These are phyloP conservation scores for Pectinophora gossypiella DNA, from an alignment of 1,140 invertebrate species.

Conservation along the genomic window DNA sequence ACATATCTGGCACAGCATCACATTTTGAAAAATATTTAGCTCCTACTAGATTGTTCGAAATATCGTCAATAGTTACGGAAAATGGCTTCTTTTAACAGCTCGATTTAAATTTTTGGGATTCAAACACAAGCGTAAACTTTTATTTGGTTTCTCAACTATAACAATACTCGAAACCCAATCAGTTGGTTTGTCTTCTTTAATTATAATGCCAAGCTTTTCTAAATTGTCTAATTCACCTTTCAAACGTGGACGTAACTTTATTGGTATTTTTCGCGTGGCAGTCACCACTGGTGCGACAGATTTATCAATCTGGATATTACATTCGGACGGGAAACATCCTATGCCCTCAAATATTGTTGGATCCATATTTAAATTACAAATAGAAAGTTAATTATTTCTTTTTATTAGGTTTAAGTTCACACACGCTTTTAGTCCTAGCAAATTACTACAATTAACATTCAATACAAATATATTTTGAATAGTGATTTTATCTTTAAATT, in stretches of 20 bases:
- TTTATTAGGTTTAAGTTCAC: neutral
- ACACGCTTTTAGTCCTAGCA: conserved; percentile 3
- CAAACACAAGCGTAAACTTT: conserved; percentile 10
- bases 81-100: conserved; percentile 10
- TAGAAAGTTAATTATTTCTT: neutral
- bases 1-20: too few species aligned
- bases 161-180: conserved; percentile 12
- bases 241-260: neutral
- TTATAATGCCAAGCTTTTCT: conserved; percentile 17
- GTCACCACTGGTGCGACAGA: conserved; percentile 5
- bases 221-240: conserved; percentile 1
- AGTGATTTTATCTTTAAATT: neutral
- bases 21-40: conserved; percentile 9
- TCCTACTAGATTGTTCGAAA: neutral
- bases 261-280: conserved; percentile 6
- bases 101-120: conserved; percentile 9
- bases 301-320: conserved; percentile 1
- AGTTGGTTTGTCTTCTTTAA: neutral
- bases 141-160: conserved; percentile 12
- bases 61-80: conserved; percentile 9
- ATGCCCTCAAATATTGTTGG: conserved; percentile 6
- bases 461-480: conserved; percentile 7
- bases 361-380: neutral
- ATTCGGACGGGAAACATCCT: conserved; percentile 1
- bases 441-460: conserved; percentile 3